Evolutionary conservation across 2,888 invertebrate species (phyloP).

Genomic region (Rhaphigaster nebulosa): DNA sequence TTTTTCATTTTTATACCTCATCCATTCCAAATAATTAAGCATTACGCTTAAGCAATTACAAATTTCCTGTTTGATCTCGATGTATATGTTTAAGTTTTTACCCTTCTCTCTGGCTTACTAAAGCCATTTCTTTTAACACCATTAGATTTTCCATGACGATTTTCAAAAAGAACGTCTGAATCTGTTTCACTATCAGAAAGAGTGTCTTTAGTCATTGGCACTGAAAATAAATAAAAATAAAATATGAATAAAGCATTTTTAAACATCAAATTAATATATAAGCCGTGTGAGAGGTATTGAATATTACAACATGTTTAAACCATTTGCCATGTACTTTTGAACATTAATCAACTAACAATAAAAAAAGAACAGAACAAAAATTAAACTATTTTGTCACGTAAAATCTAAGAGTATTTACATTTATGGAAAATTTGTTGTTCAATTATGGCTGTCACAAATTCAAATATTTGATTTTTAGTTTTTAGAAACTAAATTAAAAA

Average conservation of each 20-base stretch:
- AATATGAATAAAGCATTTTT: not conserved
- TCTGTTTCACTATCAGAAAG: conserved; percentile 84
- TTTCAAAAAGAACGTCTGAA: conserved; percentile 87
- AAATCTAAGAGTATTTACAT: not conserved
- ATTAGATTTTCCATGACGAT: conserved; percentile 71
- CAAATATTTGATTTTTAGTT: not conserved
- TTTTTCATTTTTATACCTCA: not conserved
- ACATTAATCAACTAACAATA: too few relatives aligned
- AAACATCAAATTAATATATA: not conserved
- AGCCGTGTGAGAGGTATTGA: not conserved
- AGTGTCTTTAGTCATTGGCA: conserved; percentile 75
- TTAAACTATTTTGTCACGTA: not conserved
- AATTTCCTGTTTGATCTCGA: not conserved
- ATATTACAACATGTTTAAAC: not conserved
- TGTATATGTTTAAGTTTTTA: conserved; percentile 68
- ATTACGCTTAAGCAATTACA: not conserved
- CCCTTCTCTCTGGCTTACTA: conserved; percentile 70
- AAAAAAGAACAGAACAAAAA: not conserved
- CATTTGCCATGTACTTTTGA: not conserved
- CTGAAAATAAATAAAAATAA: conserved; percentile 69
- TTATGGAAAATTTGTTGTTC: not conserved
- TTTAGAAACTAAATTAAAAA: not conserved
- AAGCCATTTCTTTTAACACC: conserved; percentile 74
- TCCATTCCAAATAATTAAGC: not conserved
- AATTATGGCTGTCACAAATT: not conserved